These are phyloP conservation scores for Proales similis DNA, from an alignment of 1,140 invertebrate genomes.

Conservation along the genomic window DNA sequence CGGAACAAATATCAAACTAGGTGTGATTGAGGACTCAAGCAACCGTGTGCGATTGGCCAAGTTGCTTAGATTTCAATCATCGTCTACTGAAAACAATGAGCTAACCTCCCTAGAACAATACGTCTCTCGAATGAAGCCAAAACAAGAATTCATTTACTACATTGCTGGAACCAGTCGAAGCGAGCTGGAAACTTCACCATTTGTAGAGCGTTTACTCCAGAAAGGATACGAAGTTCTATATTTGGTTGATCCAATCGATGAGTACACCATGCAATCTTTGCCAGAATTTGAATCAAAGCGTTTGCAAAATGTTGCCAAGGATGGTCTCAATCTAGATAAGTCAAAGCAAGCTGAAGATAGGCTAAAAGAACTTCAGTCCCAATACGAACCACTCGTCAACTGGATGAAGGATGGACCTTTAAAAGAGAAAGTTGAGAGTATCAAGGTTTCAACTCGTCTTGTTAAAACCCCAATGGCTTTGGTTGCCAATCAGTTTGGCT, in stretches of 20 bases:
- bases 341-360: conserved; percentile 72
- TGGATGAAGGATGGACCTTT: conserved; percentile 81
- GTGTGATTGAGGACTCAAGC: conserved; percentile 91
- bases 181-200: conserved; percentile 77
- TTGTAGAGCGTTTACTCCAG: conserved; percentile 83
- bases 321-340: conserved; percentile 76
- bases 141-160: conserved; percentile 91
- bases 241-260: conserved; percentile 91
- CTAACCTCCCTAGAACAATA: conserved; percentile 78
- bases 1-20: conserved; percentile 94
- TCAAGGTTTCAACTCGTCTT: conserved; percentile 77
- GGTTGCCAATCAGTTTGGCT: conserved; percentile 87
- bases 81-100: conserved; percentile 60
- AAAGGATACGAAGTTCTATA: conserved; percentile 92
- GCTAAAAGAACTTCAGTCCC: conserved; percentile 68
- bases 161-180: conserved; percentile 68
- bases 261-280: conserved; percentile 88
- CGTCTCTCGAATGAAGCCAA: conserved; percentile 90
- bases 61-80: conserved; percentile 81
- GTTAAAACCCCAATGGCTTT: conserved; percentile 87
- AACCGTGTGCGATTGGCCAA: conserved; percentile 92
- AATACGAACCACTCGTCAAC: conserved; percentile 79
- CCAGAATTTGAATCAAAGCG: conserved; percentile 99
- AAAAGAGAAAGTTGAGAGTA: conserved; percentile 74
- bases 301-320: conserved; percentile 99